Evolutionary conservation across 2,888 invertebrate genomes (phyloP), one percentile per base, ranked within the genome.

Genomic region (Xylota sylvarum): DNA sequence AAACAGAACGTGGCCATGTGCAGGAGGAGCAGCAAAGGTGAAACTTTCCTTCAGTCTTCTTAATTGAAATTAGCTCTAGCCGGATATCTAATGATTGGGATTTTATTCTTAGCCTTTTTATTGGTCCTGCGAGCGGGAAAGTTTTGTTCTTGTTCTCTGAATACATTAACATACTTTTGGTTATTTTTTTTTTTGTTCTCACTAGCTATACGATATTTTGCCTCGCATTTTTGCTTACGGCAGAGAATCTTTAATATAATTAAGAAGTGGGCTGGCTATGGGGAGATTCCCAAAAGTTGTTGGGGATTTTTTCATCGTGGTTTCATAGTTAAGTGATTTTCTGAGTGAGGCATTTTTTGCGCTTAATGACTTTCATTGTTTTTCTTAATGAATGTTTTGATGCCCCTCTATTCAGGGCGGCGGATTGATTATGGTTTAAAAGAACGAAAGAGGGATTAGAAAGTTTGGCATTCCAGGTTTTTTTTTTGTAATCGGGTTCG

Each of bases 61-160:
- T 82, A 82, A 82, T 77, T 70, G 64, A 77, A 77, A 82, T 77
- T 46, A 82, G 58, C 64, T 65, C 52, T 27, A 52, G 60, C 77
- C 50, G 70, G 65, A 56, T 77, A 58, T 72, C 48, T 50, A 60
- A 72, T 82, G 65, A 82, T 82, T 82, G 70, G 50, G 77, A 77
- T 77, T 65, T 70, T 52, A 76, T 77, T 77, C 64, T 32, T 65
- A 35, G 56, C n/a, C 17, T 52, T 70, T 27, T 56, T 73, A 65
- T 56, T 72, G 64, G 19, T 56, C 37, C 27, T 27, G 48, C 19
- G 60, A 58, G 73, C 76, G 58, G 50, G 56, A 82, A 77, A 82
- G 40, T 77, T 81, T 82, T 43, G 23, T n/a, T n/a, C 40, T 69
- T 82, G 56, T 50, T 72, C 23, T 46, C 37, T 48, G 58, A 79